A percentile compares a stretch with the other conserved stretches of the same genome.
phyloP scores from a whole-genome alignment of 2,888 invertebrate species.

The Drosophila suboccidentalis region DNA sequence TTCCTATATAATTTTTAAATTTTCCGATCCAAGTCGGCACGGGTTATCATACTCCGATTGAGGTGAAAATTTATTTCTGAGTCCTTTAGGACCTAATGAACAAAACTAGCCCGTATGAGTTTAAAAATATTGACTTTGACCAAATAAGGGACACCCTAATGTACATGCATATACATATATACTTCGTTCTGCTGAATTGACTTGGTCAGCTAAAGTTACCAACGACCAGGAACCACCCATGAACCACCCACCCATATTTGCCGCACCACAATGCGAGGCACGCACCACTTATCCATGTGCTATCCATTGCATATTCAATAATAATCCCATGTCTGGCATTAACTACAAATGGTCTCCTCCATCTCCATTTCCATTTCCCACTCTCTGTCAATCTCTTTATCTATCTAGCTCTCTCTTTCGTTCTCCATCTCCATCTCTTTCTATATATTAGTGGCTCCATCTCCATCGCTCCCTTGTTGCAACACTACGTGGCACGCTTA shows the following conservation, averaged over 20 bases:
- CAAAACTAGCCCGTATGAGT: too few relatives aligned
- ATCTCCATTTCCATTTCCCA: neutral
- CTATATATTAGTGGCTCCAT: neutral
- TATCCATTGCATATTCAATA: slow-evolving; percentile 49
- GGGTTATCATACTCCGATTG: too few relatives aligned
- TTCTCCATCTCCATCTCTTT: neutral
- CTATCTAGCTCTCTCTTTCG: neutral
- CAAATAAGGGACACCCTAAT: too few relatives aligned
- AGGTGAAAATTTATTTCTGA: too few relatives aligned
- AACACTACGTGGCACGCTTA: slow-evolving; percentile 32
- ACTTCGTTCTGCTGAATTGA: slow-evolving; percentile 37
- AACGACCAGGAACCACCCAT: neutral
- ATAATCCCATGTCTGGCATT: slow-evolving; percentile 54
- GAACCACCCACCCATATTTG: neutral
- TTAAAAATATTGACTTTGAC: too few relatives aligned
- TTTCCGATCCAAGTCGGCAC: too few relatives aligned
- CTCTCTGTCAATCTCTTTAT: neutral
- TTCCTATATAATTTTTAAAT: too few relatives aligned
- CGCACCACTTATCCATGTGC: slow-evolving; percentile 38
- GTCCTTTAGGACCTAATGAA: too few relatives aligned
- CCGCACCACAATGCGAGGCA: slow-evolving; percentile 4
- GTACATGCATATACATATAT: neutral
- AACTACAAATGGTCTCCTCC: slow-evolving; percentile 40
- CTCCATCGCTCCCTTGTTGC: neutral
- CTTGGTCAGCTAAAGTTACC: slow-evolving; percentile 41